A percentile compares a stretch with the other conserved stretches of the same genome.
These are phyloP conservation scores for Coregonus sp. DNA, from an alignment of 2,797 vertebrate species.

Conservation along the genomic window DNA sequence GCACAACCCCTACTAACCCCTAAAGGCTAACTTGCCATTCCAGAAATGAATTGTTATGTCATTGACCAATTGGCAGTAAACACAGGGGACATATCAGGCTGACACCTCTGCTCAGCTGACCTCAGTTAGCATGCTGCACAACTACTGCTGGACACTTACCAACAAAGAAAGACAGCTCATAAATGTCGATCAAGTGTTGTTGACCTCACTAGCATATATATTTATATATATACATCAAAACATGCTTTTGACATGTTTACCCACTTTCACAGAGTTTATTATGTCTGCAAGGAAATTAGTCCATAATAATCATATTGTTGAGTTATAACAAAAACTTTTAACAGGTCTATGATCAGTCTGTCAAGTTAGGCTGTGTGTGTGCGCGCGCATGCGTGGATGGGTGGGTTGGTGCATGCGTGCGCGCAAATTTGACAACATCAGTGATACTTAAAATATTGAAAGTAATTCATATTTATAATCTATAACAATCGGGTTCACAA, in stretches of 20 bases:
- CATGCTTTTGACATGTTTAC: not conserved
- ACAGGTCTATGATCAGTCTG: no score
- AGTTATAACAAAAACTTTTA: not conserved
- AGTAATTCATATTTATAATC: not conserved
- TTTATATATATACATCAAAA: not conserved
- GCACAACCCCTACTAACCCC: not conserved
- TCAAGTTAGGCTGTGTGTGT: not conserved
- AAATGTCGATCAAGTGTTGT: constrained; percentile 13
- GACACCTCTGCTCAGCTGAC: constrained; percentile 35
- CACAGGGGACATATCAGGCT: constrained; percentile 2
- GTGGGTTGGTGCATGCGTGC: not conserved
- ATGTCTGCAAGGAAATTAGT: not conserved
- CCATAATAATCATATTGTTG: not conserved
- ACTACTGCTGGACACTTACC: constrained; percentile 10
- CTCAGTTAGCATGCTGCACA: constrained; percentile 42
- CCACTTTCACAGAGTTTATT: no score
- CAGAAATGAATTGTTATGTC: constrained; percentile 50
- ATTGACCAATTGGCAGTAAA: constrained; percentile 43
- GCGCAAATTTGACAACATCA: not conserved
- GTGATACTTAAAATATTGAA: constrained; percentile 6
- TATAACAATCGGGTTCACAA: not conserved
- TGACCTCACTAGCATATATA: not conserved
- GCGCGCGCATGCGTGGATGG: not conserved
- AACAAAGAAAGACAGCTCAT: not conserved
- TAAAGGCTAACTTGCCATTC: constrained; percentile 18